Evolutionary conservation across 2,888 invertebrate species (phyloP).

Genomic region (Mesorhabditis sp.): DNA sequence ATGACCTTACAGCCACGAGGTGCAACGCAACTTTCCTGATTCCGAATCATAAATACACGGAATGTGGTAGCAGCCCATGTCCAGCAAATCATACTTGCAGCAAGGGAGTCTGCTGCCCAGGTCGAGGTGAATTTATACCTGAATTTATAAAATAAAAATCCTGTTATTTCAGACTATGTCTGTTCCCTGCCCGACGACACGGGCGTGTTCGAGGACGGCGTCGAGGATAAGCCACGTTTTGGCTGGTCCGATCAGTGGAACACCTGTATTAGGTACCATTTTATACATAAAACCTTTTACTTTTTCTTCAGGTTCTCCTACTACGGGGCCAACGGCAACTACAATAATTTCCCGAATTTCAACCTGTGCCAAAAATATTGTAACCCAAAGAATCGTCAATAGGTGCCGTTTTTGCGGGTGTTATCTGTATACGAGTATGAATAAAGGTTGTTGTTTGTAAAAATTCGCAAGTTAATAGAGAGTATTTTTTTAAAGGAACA

Average conservation of each 20-base stretch:
- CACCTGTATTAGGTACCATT: neutral
- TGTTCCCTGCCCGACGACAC: conserved; percentile 51
- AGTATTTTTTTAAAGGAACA: too few relatives aligned
- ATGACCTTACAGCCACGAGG: conserved; percentile 35
- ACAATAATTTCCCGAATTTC: conserved; percentile 54
- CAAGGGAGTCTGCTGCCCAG: conserved; percentile 49
- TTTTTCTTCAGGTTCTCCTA: conserved; percentile 48
- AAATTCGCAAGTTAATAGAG: too few relatives aligned
- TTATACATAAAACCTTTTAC: neutral
- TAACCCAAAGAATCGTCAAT: conserved; percentile 10
- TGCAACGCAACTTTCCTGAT: conserved; percentile 49
- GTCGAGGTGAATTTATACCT: conserved; percentile 31
- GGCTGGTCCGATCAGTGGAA: neutral
- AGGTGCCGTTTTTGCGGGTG: neutral
- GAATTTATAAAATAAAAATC: neutral
- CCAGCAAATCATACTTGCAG: conserved; percentile 48
- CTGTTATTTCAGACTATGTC: conserved; percentile 41
- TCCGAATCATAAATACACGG: conserved; percentile 49
- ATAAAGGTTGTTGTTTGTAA: too few relatives aligned
- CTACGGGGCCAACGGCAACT: conserved; percentile 54
- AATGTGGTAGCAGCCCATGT: conserved; percentile 34
- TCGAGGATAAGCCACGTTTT: conserved; percentile 50
- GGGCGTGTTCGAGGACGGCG: conserved; percentile 49
- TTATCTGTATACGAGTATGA: too few relatives aligned
- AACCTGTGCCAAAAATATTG: conserved; percentile 35